Evolutionary conservation across 2,888 invertebrate genomes (phyloP), one percentile per base, ranked within the genome.

Genomic region (Cylindroiulus punctatus): DNA sequence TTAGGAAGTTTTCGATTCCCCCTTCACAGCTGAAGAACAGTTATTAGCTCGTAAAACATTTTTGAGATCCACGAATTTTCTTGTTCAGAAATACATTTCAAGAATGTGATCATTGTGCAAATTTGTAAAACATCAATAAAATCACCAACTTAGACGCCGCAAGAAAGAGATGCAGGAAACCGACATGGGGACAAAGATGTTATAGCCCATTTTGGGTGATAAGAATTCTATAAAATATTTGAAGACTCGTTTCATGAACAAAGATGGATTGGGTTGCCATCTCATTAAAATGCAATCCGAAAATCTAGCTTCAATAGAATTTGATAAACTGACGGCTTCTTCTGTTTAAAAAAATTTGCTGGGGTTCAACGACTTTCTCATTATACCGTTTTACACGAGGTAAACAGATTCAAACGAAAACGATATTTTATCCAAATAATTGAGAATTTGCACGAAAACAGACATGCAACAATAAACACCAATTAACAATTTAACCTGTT

Each of bases 331-430:
- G 65, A 65, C 26, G 26, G 65, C 26, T 26, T 26, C n/a, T 65
- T 65, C 26, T 26, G 26, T 65, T n/a, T 65, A 26, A 5, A 26
- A 26, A 65, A 52, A 65, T 10, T 26, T 65, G 65, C 65, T 44
- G 14, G 65, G 26, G 65, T 65, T 65, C 65, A 65, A 65, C 65
- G 65, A 65, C 65, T 65, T 65, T 65, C 65, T 65, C 65, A 26
- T 65, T 65, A 65, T 26, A 5, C 65, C n/a, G 10, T 65, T 26
- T 22, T 65, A n/a, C 65, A 65, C 26, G 65, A 10, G 65, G 14
- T 44, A 65, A 22, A 65, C n/a, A 5, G n/a, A 65, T 65, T 65
- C 65, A 10, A 26, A 65, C 22, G 26, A 10, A 65, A 65, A 52
- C 5, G 19, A n/a, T 10, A 52, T 19, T 52, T 52, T n/a, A 52